Base-by-base conservation (phyloP, 2,888 invertebrate species). In the Monopis laevigella region DNA sequence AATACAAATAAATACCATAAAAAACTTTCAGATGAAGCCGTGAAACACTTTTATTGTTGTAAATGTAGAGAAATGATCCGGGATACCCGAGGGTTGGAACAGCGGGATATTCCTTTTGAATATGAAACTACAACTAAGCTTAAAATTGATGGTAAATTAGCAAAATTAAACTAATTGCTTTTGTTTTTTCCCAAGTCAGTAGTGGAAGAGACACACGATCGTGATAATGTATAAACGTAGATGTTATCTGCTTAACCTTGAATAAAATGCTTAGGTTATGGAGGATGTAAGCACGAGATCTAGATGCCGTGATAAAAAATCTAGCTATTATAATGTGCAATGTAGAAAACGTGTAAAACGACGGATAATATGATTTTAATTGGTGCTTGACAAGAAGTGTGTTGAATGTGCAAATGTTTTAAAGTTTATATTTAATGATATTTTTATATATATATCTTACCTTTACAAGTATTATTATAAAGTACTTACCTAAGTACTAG, bases 111-210 rank as follows among this genome's bases (percentile, higher is more conserved):
- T n/a, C 46, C 60, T 17, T 64, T 66, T 66, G 34, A 56, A 16
- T 52, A 56, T 26, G 62, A 66, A 50, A 68, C 61, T 11, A 77
- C 78, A 28, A 58, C 63, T 3, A 78, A 69, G 55, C 53, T 74
- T 30, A 80, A 72, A 55, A 55, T 80, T 43, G 78, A 80, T 40
- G 80, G 80, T 10, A 80, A 80, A 71, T 62, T 80, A 61, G 71
- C 65, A 53, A 80, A 75, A 71, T 71, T 80, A 68, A 73, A 75
- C 60, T 78, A 67, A 74, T 64, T 48, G 52, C 49, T 52, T 48
- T 55, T 67, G 68, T 68, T 66, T 64, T 63, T 62, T 63, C 59
- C n/a, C 62, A 62, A 61, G 60, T 51, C 58, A 55, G 29, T 4
- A 32, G 32, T 32, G 17, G 14, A 32, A 32, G 16, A 32, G 32